Evolutionary conservation across 2,888 invertebrate species (phyloP), one percentile per base, ranked within the genome.

Genomic region (Drosophila barbarae): DNA sequence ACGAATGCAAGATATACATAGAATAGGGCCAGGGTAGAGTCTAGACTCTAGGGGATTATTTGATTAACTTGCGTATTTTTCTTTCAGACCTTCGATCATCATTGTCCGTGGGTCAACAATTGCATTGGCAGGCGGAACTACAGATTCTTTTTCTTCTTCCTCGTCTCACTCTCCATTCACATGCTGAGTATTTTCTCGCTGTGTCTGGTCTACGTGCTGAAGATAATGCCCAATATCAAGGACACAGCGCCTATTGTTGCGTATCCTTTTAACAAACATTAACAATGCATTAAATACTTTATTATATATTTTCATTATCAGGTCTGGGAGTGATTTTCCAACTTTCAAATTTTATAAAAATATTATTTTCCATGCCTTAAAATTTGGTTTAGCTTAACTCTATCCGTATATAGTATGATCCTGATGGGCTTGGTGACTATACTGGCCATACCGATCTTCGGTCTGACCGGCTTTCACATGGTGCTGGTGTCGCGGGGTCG

Each of bases 91-190:
- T 99, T 99, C 90, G 99, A 99, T 91, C 99, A 99, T 92, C 99
- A 99, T 91, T 99, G 99, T 90, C 97, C 97, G 72, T 97, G 97
- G 97, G 96, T 97, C 87, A 97, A 97, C 91, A 98, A 98, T 90
- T 98, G 97, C 90, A 98, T 98, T 88, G 98, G 98, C 73, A 93
- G 98, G 86, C 93, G 98, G 85, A 98, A 98, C 91, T 99, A 99
- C 91, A 93, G 99, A 88, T 98, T 97, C 91, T 99, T 99, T 92
- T 99, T 99, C 91, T 96, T 98, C 92, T 99, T 99, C 91, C 94
- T 99, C 73, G 93, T 98, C 88, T 97, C 98, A 64, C 92, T 99
- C 72, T 97, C 97, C 86, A 92, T 98, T 87, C 99, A 99, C 91
- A 99, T 99, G 98, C 93, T 98, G 88, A 96, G 96, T 91, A 98